Percentiles rank a stretch among this genome's conserved stretches.
These are phyloP conservation scores for Boulengeromyrus knoepffleri DNA, from an alignment of 2,113 vertebrate genomes.

Conservation along the genomic window DNA sequence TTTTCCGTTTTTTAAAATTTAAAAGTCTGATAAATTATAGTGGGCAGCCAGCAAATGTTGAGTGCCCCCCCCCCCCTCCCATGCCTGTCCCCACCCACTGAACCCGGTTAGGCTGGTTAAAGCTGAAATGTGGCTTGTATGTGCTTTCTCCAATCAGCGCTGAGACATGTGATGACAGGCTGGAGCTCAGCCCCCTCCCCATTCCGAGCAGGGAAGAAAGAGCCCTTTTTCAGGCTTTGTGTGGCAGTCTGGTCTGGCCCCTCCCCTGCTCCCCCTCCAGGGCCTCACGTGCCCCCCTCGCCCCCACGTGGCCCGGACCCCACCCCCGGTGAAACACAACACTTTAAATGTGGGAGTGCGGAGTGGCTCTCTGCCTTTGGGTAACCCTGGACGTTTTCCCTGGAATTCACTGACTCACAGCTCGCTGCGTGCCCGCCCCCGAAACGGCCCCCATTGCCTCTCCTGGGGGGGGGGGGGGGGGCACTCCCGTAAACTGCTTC, in stretches of 20 bases:
- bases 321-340: neutral
- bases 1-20: neutral
- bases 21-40: neutral
- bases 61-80: too few species aligned
- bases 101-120: neutral
- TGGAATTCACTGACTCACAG: neutral
- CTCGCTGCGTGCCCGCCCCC: neutral
- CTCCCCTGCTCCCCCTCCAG: slow-evolving; percentile 25
- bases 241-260: neutral
- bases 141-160: neutral
- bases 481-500: neutral
- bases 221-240: neutral
- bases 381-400: neutral
- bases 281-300: neutral
- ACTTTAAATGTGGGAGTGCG: neutral
- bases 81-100: neutral
- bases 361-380: neutral
- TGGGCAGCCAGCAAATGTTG: neutral
- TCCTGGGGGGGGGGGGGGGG: neutral
- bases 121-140: neutral
- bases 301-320: neutral
- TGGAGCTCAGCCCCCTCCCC: neutral
- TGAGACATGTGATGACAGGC: neutral
- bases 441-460: neutral
- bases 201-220: slow-evolving; percentile 17